A percentile compares a stretch with the other conserved stretches of the same genome.
These are phyloP conservation scores for Acromyrmex heyeri DNA, from an alignment of 1,140 invertebrate species.

Conservation along the genomic window DNA sequence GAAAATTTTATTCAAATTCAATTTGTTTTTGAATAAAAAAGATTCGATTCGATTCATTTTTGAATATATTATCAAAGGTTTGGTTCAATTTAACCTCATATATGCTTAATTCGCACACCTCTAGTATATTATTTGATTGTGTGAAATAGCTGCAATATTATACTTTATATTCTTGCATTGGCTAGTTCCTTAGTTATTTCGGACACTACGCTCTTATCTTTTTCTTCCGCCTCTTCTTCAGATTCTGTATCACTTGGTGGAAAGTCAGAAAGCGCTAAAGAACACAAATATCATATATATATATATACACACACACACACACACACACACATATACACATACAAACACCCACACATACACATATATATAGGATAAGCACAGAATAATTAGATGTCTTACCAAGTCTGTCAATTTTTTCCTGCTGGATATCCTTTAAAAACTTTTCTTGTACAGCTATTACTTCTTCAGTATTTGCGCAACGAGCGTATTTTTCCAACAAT, in stretches of 20 bases:
- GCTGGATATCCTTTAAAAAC: conserved; percentile 89
- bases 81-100: too few relatives aligned
- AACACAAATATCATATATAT: background rate
- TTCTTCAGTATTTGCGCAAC: conserved; percentile 92
- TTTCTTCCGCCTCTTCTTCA: conserved; percentile 59
- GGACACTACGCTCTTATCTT: background rate
- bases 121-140: too few relatives aligned
- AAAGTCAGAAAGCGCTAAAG: conserved; percentile 81
- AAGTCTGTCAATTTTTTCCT: conserved; percentile 87
- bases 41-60: too few relatives aligned
- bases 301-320: too few relatives aligned
- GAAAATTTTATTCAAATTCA: too few relatives aligned
- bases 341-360: background rate
- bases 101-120: too few relatives aligned
- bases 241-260: conserved; percentile 83
- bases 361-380: background rate
- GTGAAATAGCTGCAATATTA: background rate
- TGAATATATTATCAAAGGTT: too few relatives aligned
- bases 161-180: conserved; percentile 15
- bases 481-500: conserved; percentile 93
- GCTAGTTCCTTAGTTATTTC: conserved; percentile 43
- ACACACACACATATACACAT: too few relatives aligned
- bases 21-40: too few relatives aligned
- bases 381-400: conserved; percentile 76
- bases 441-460: conserved; percentile 93